A percentile compares a stretch with the other conserved stretches of the same genome.
Evolutionary conservation across 1,140 invertebrate species (phyloP).

Genomic region (Sitophilus oryzae): DNA sequence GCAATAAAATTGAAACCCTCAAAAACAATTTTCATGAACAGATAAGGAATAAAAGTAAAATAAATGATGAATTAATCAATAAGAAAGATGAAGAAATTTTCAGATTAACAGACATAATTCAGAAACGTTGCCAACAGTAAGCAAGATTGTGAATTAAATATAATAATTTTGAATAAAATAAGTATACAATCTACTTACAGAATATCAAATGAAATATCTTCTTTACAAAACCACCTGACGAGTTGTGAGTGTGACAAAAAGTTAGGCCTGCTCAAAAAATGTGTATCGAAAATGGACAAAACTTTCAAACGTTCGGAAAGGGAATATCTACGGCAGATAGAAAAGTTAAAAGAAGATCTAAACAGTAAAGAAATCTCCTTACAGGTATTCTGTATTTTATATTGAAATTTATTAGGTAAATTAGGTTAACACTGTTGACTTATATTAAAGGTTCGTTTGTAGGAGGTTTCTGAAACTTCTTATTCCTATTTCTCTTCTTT

Average conservation of each 20-base stretch:
- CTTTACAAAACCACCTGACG: constrained; percentile 19
- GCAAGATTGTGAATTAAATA: not conserved
- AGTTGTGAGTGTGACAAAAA: constrained; percentile 20
- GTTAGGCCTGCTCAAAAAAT: constrained; percentile 25
- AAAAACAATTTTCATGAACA: constrained; percentile 8
- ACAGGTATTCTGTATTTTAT: constrained; percentile 15
- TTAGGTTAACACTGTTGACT: not conserved
- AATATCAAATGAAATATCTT: constrained; percentile 26
- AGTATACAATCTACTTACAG: constrained; percentile 1
- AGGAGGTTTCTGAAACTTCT: constrained; percentile 35
- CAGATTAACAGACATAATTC: constrained; percentile 24
- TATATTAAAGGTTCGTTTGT: constrained; percentile 8
- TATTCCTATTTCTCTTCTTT: constrained; percentile 33
- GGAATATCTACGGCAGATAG: constrained; percentile 28
- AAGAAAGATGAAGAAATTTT: constrained; percentile 25
- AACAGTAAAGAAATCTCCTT: constrained; percentile 23
- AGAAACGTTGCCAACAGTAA: constrained; percentile 20
- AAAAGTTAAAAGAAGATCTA: constrained; percentile 26
- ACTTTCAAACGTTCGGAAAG: constrained; percentile 27
- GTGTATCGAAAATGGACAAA: constrained; percentile 32
- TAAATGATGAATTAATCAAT: constrained; percentile 13
- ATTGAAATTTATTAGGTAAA: not conserved
- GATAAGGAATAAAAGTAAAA: constrained; percentile 3
- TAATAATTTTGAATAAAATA: not conserved
- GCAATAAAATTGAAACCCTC: constrained; percentile 14